Evolutionary conservation across 2,888 invertebrate species (phyloP).

Genomic region (Leptarthrus brevirostris): DNA sequence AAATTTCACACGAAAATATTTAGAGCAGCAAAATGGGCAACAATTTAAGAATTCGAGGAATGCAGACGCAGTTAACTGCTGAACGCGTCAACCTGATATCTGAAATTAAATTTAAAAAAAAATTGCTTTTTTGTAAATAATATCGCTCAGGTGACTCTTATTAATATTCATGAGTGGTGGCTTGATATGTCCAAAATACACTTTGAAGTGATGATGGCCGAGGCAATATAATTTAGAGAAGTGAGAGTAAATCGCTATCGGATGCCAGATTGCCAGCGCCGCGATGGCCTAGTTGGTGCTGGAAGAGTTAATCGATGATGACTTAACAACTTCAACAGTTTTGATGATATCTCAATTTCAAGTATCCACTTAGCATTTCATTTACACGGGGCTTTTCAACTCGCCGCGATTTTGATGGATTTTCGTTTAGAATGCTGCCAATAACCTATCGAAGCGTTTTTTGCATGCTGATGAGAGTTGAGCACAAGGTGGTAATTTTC

Average conservation of each 20-base stretch:
- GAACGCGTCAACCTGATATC: constrained; percentile 21
- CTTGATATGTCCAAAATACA: constrained; percentile 32
- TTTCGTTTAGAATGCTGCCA: constrained; percentile 18
- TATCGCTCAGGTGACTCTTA: constrained; percentile 25
- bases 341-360: constrained; percentile 40
- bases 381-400: constrained; percentile 6
- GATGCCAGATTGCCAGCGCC: too few relatives aligned
- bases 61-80: constrained; percentile 25
- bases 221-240: background rate
- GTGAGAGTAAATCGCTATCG: constrained; percentile 1
- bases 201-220: background rate
- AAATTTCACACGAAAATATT: constrained; percentile 20
- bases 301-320: constrained; percentile 11
- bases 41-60: constrained; percentile 9
- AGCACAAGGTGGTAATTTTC: constrained; percentile 18
- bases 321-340: constrained; percentile 13
- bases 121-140: constrained; percentile 8
- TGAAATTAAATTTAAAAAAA: constrained; percentile 30
- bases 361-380: constrained; percentile 25
- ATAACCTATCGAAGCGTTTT: background rate
- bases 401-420: constrained; percentile 11
- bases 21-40: constrained; percentile 2
- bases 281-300: constrained; percentile 10
- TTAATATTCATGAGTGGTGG: constrained; percentile 38
- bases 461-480: constrained; percentile 32